phyloP scores from a whole-genome alignment of 2,113 vertebrate species.

The Pygoscelis adeliae region DNA sequence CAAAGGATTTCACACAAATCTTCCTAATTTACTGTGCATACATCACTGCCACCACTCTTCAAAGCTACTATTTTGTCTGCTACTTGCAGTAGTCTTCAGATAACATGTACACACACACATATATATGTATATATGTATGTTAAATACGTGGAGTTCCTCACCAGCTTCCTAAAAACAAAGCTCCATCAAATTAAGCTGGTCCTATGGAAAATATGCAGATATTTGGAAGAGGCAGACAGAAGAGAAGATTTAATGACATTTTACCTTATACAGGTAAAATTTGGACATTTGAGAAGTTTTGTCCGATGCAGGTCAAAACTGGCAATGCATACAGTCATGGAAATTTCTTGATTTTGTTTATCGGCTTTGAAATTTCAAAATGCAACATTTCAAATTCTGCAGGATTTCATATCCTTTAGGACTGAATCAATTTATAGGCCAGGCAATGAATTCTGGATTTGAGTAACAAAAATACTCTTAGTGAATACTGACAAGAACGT shows the following conservation, averaged over 20 bases:
- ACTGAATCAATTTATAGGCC: not conserved
- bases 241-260: not conserved
- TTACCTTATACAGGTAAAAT: not conserved
- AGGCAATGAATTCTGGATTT: not conserved
- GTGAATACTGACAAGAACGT: not conserved
- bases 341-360: not conserved
- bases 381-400: not conserved
- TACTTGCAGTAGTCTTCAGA: not conserved
- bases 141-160: not conserved
- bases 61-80: not conserved
- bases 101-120: not conserved
- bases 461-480: not conserved
- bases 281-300: not conserved
- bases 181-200: not conserved
- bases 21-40: not conserved
- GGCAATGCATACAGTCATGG: fast-evolving
- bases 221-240: not conserved
- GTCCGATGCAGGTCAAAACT: not conserved
- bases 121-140: not conserved
- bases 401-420: not conserved
- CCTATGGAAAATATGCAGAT: not conserved
- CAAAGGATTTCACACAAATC: not conserved
- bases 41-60: not conserved
- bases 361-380: not conserved
- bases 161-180: not conserved